These are phyloP conservation scores for Chaitophorus viminalis DNA, from an alignment of 2,888 invertebrate species.

Conservation along the genomic window DNA sequence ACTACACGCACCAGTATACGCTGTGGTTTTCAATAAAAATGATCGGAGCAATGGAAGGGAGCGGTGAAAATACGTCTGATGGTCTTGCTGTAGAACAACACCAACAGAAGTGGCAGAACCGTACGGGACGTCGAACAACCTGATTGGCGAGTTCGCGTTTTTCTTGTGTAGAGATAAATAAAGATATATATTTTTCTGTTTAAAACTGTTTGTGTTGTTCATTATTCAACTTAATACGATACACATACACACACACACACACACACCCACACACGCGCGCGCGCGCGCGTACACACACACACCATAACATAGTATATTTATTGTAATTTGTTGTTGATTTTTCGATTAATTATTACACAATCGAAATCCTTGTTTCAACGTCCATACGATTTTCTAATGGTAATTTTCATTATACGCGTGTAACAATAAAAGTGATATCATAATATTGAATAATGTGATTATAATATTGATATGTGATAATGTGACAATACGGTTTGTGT, in stretches of 20 bases:
- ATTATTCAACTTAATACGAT: not conserved
- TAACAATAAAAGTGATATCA: not conserved
- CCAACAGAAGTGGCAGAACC: slow-evolving; percentile 51
- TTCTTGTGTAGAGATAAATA: slow-evolving; percentile 18
- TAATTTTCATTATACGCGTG: not conserved
- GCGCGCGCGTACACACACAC: not conserved
- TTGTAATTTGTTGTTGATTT: no score
- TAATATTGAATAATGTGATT: slow-evolving; percentile 21
- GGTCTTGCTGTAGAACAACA: slow-evolving; percentile 21
- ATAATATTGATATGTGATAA: not conserved
- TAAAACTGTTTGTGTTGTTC: not conserved
- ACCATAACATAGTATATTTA: not conserved
- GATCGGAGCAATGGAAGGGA: slow-evolving; percentile 39
- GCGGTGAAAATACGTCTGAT: slow-evolving; percentile 49
- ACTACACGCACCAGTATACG: not conserved
- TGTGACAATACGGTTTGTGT: slow-evolving; percentile 32
- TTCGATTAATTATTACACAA: not conserved
- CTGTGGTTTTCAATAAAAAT: slow-evolving; percentile 44
- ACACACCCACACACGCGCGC: no score
- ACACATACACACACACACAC: not conserved
- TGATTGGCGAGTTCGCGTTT: slow-evolving; percentile 41
- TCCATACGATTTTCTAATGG: not conserved
- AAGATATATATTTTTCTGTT: not conserved
- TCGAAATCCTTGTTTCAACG: not conserved
- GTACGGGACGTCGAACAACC: slow-evolving; percentile 39